Evolutionary conservation across 1,140 invertebrate genomes (phyloP).

Genomic region (Nasonia giraulti): DNA sequence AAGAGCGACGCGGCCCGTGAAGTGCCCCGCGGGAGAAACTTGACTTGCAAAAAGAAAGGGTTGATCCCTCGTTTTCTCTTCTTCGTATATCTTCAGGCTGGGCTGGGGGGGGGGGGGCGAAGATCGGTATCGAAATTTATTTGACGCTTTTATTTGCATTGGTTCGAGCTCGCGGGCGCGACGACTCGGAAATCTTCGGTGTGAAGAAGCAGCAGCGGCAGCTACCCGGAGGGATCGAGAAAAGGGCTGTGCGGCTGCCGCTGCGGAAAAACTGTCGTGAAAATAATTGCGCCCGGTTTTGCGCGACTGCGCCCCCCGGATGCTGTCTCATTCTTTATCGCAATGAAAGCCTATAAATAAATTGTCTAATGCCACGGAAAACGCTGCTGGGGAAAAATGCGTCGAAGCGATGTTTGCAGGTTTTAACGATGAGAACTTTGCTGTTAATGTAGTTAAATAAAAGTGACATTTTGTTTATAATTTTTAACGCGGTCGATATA

Average conservation of each 20-base stretch:
- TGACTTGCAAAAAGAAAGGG: conserved; percentile 52
- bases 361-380: conserved; percentile 71
- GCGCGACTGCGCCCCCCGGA: conserved; percentile 65
- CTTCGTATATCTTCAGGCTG: background rate
- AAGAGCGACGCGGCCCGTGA: conserved; percentile 28
- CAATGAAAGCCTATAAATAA: conserved; percentile 75
- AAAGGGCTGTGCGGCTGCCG: conserved; percentile 10
- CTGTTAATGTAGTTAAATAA: background rate
- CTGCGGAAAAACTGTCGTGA: conserved; percentile 54
- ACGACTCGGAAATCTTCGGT: conserved; percentile 61
- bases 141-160: conserved; percentile 71
- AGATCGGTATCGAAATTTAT: conserved; percentile 73
- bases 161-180: conserved; percentile 55
- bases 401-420: conserved; percentile 44
- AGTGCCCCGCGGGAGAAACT: conserved; percentile 46
- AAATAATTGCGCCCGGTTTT: conserved; percentile 73
- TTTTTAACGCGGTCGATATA: background rate
- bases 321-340: conserved; percentile 57
- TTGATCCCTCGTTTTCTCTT: conserved; percentile 40
- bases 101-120: background rate
- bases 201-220: conserved; percentile 31
- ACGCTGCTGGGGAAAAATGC: conserved; percentile 59
- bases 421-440: background rate
- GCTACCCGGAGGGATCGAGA: conserved; percentile 24
- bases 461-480: too few relatives aligned